Conservation (phyloP, 2,888 invertebrate species). For the Melanostoma mellinum region DNA sequence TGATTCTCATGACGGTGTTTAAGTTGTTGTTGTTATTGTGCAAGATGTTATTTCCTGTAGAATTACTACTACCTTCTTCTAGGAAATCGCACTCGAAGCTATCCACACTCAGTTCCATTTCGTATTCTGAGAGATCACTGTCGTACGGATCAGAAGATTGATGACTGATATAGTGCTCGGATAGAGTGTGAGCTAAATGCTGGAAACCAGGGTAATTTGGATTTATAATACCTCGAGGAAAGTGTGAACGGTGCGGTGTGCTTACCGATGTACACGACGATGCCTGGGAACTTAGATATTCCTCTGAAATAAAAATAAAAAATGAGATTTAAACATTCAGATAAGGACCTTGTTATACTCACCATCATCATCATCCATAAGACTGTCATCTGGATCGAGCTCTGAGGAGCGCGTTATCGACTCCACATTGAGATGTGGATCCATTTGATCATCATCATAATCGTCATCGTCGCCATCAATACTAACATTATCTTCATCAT, state of each 20-base stretch:
- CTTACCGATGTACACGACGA: conserved; percentile 73
- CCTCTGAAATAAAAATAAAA: conserved; percentile 37
- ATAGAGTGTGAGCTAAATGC: conserved; percentile 89
- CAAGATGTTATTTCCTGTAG: conserved; percentile 35
- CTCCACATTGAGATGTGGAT: conserved; percentile 54
- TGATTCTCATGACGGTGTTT: conserved; percentile 65
- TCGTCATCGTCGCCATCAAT: conserved; percentile 49
- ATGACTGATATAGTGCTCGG: conserved; percentile 79
- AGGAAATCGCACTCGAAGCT: conserved; percentile 75
- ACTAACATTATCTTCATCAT: conserved; percentile 46
- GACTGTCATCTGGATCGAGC: conserved; percentile 59
- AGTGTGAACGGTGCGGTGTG: conserved; percentile 77
- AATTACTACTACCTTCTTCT: conserved; percentile 28
- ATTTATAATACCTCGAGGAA: conserved; percentile 89
- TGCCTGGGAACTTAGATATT: conserved; percentile 66
- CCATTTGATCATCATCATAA: conserved; percentile 69
- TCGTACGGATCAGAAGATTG: conserved; percentile 81
- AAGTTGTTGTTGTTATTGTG: conserved; percentile 67
- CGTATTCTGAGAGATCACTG: conserved; percentile 79
- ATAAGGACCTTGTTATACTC: not conserved
- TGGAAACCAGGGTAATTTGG: conserved; percentile 93
- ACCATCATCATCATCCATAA: conserved; percentile 70
- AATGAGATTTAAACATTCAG: not conserved
- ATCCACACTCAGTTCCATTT: conserved; percentile 78
- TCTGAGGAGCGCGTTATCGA: conserved; percentile 60